phyloP scores from a whole-genome alignment of 2,888 invertebrate genomes.

The Macrosiphum euphorbiae region DNA sequence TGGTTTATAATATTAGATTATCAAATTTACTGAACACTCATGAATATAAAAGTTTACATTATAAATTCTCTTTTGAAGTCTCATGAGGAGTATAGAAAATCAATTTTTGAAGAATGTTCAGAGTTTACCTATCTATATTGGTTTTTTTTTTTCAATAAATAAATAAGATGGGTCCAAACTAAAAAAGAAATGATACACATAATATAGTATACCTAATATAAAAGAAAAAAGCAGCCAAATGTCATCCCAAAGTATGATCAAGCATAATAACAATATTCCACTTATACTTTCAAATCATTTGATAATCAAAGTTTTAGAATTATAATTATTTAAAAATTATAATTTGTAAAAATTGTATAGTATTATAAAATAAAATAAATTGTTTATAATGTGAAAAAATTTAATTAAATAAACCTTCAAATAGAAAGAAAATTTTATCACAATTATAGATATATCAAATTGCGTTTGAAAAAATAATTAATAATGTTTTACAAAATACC shows the following conservation, averaged over 20 bases:
- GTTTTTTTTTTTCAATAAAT: slow-evolving; percentile 1
- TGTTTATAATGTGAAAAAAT: background rate
- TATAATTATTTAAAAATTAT: background rate
- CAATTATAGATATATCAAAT: background rate
- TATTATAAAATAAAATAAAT: background rate
- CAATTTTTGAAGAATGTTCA: background rate
- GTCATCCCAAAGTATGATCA: background rate
- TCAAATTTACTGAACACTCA: background rate
- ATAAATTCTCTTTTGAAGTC: slow-evolving; percentile 19
- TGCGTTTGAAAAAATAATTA: background rate
- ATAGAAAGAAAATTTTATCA: background rate
- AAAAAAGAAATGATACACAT: background rate
- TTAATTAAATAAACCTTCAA: background rate
- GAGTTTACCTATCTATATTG: background rate
- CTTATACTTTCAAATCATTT: background rate
- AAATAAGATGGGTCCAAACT: background rate
- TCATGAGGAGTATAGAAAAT: background rate
- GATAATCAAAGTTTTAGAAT: background rate
- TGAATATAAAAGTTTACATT: background rate
- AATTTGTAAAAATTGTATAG: background rate
- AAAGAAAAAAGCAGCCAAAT: slow-evolving; percentile 11
- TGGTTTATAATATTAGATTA: slow-evolving; percentile 3
- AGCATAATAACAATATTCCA: background rate
- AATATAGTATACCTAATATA: background rate
- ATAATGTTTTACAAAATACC: background rate